Evolutionary conservation across 2,888 invertebrate species (phyloP), one percentile per base, ranked within the genome.

Genomic region (Meiosimyza platycephala): DNA sequence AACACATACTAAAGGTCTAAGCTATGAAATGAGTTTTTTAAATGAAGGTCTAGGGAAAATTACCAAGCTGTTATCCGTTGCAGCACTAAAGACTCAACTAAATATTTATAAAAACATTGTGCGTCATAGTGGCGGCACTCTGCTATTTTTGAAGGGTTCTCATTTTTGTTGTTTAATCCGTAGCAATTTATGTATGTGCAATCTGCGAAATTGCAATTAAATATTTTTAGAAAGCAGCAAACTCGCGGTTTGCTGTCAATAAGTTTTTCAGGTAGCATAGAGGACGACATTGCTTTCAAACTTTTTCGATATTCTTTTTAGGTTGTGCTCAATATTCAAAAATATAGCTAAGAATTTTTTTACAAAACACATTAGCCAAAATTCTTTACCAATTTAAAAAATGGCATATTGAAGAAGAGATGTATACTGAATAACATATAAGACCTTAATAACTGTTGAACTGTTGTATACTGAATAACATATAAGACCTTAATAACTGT

Each of bases 231-330:
- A 40, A 57, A 22, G 22, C 55, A 47, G 57, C 48, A 40, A 40
- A 16, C 22, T 16, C 47, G 55, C 40, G 18, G 28, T 16, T 55
- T 33, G 55, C 67, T 67, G 57, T 67, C 67, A 67, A 67, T 67
- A 67, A 55, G 22, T 57, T 52, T 22, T 52, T 16, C n/a, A 54
- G 54, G 18, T 12, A 57, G 16, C 12, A 18, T 2, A 18, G 13
- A 57, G 4, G 54, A 12, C 54, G 54, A 12, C 54, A 12, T 18
- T 55, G 15, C 18, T 4, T 22, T 16, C 13, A 22, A 11, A n/a
- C 9, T 9, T 15, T 18, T n/a, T 15, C 22, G 9, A 15, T 18
- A n/a, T 55, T n/a, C n/a, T 55, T 55, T n/a, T 7, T 15, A 18
- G 13, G 11, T 4, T 55, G 55, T 55, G 55, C 55, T 55, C 55